A percentile compares a stretch with the other conserved stretches of the same genome.
These are phyloP conservation scores for Lamellibrachia satsuma DNA, from an alignment of 2,888 invertebrate genomes.

Conservation along the genomic window DNA sequence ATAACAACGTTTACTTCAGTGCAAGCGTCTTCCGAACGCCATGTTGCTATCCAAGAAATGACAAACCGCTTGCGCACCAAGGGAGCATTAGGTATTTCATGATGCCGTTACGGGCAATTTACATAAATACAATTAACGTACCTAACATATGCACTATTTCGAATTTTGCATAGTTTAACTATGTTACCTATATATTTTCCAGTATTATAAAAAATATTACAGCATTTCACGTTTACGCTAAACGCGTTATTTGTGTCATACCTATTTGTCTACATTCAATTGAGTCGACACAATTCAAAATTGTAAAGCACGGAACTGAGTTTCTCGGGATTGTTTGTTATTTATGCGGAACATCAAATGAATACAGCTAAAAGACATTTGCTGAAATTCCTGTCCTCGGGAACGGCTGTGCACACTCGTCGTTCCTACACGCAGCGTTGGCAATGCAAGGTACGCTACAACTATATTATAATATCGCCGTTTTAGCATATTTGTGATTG, in stretches of 20 bases:
- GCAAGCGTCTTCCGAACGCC: conserved; percentile 17
- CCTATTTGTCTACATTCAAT: background rate
- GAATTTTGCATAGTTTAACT: background rate
- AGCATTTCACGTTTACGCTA: background rate
- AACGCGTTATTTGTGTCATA: background rate
- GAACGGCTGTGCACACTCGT: background rate
- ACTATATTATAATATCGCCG: background rate
- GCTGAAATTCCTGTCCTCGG: background rate
- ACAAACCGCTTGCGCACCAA: conserved; percentile 17
- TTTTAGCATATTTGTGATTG: background rate
- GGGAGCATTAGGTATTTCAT: background rate
- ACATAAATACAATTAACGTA: background rate
- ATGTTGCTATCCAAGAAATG: conserved; percentile 13
- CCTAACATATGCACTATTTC: background rate
- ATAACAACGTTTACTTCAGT: conserved; percentile 8
- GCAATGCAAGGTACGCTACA: background rate
- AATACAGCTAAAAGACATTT: background rate
- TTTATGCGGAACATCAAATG: background rate
- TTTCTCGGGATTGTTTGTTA: conserved; percentile 17
- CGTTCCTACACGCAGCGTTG: background rate
- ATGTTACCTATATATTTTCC: background rate
- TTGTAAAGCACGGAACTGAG: background rate
- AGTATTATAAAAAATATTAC: background rate
- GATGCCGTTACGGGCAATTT: background rate
- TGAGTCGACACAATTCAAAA: background rate